Evolutionary conservation across 2,113 vertebrate genomes (phyloP).

Genomic region (Sinocyclocheilus maitianheensis): DNA sequence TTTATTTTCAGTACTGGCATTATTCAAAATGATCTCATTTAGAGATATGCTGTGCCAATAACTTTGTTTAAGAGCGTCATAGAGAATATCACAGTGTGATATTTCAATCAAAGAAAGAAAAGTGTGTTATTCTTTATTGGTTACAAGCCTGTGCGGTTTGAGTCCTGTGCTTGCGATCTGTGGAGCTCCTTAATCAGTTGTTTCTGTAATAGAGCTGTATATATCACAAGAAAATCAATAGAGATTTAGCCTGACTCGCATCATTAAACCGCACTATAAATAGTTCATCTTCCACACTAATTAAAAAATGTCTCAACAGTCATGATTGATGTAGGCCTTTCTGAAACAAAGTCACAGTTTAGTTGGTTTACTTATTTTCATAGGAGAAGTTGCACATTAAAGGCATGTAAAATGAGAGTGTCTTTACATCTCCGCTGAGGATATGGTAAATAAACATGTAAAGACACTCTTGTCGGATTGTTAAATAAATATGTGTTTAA

Average conservation of each 20-base stretch:
- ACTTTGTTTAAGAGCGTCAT: neutral
- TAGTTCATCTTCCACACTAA: slow-evolving; percentile 68
- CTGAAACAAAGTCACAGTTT: slow-evolving; percentile 39
- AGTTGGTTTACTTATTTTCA: slow-evolving; percentile 21
- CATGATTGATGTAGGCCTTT: slow-evolving; percentile 67
- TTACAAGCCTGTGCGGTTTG: slow-evolving; percentile 10
- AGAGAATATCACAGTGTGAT: neutral
- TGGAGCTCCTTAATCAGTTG: slow-evolving; percentile 71
- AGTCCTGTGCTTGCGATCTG: slow-evolving; percentile 50
- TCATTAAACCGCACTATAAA: slow-evolving; percentile 74
- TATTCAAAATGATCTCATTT: neutral
- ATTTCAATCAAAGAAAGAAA: slow-evolving; percentile 23
- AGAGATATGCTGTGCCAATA: neutral
- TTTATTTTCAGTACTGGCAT: neutral
- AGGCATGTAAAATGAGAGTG: neutral
- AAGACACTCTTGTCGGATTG: too few species aligned
- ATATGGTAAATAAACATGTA: neutral
- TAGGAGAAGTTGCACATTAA: neutral
- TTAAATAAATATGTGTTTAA: neutral
- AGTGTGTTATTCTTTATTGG: slow-evolving; percentile 31
- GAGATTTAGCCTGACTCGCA: slow-evolving; percentile 69
- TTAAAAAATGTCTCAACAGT: slow-evolving; percentile 65
- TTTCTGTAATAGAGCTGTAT: slow-evolving; percentile 77
- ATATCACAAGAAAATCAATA: slow-evolving; percentile 77
- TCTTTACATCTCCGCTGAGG: neutral